Percentiles rank a stretch among this genome's conserved stretches.
Evolutionary conservation across 2,797 vertebrate genomes (phyloP).

Genomic region (Chaetophractus vellerosus): DNA sequence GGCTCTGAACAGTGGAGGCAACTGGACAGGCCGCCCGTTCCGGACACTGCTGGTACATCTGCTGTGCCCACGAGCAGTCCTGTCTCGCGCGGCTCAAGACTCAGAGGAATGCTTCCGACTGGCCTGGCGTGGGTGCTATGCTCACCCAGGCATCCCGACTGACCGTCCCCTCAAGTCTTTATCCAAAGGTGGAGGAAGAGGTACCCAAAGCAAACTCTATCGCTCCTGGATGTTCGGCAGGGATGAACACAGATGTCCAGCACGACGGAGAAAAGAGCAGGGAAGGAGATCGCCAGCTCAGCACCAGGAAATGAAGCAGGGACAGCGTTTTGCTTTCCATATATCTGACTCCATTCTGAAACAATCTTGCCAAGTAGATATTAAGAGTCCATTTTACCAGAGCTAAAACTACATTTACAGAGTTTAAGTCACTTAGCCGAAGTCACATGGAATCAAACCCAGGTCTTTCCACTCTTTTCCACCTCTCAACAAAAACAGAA

Average conservation of each 20-base stretch:
- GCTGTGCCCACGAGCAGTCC: neutral
- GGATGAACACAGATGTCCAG: neutral
- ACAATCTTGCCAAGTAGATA: neutral
- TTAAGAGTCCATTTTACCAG: neutral
- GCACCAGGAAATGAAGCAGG: neutral
- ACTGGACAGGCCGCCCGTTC: neutral
- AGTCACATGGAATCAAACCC: neutral
- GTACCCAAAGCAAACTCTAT: neutral
- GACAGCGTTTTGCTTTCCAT: neutral
- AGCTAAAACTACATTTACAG: neutral
- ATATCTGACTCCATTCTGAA: neutral
- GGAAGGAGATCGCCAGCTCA: neutral
- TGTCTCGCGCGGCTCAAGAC: neutral
- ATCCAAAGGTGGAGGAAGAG: neutral
- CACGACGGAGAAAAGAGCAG: neutral
- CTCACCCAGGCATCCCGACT: neutral
- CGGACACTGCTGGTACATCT: neutral
- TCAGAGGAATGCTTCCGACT: neutral
- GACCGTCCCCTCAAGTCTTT: neutral
- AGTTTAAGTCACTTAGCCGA: neutral
- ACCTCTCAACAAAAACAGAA: neutral
- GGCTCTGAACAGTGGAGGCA: neutral
- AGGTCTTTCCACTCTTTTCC: neutral
- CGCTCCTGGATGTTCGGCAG: fast-evolving
- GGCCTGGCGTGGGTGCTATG: neutral